Conservation (phyloP, 2,113 vertebrate species). For the Andinoacara biseriatus region DNA sequence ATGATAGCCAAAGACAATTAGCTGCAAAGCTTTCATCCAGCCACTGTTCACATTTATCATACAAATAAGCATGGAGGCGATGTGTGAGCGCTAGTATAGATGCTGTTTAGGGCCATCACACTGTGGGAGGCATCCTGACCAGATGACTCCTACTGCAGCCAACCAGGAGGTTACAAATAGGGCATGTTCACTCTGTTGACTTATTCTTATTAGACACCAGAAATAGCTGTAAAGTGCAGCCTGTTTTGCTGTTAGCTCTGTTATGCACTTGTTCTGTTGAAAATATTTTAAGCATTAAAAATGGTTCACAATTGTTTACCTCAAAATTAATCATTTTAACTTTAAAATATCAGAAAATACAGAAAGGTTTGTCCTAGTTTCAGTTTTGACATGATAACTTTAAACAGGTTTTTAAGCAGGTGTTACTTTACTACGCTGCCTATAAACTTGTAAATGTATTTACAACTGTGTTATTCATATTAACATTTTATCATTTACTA, state of each 20-base stretch:
- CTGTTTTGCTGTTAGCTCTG: neutral
- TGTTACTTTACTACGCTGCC: neutral
- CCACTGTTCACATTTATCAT: constrained; percentile 48
- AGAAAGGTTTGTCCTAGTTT: neutral
- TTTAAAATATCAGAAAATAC: neutral
- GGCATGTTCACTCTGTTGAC: constrained; percentile 6
- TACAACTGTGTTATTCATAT: neutral
- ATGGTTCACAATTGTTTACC: neutral
- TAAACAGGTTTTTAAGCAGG: neutral
- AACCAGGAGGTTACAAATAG: constrained; percentile 26
- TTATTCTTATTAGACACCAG: neutral
- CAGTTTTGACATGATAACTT: neutral
- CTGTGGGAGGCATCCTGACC: constrained; percentile 61
- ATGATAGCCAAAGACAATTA: constrained; percentile 53
- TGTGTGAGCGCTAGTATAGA: constrained; percentile 21
- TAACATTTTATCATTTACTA: neutral
- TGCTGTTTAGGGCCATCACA: constrained; percentile 34
- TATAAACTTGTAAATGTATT: neutral
- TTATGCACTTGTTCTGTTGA: neutral
- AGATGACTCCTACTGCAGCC: constrained; percentile 54
- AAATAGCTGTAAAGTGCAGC: neutral
- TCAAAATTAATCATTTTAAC: too few relatives aligned
- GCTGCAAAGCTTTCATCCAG: constrained; percentile 47
- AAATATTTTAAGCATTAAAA: neutral
- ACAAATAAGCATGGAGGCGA: constrained; percentile 49